These are phyloP conservation scores for Clitarchus hookeri DNA, from an alignment of 2,888 invertebrate genomes.

Conservation along the genomic window DNA sequence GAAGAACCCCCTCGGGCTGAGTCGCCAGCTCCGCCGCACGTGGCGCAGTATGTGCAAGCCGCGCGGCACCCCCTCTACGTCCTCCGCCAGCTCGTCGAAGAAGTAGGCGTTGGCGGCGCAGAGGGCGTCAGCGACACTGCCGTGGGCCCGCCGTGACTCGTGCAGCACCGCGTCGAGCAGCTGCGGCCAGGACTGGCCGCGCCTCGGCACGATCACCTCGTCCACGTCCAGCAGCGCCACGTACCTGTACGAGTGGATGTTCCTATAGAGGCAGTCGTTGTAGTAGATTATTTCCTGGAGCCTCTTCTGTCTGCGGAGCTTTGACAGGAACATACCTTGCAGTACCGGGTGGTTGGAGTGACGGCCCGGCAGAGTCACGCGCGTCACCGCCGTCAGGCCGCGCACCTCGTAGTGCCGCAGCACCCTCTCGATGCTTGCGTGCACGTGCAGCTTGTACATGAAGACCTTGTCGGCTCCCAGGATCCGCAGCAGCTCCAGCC, in stretches of 20 bases:
- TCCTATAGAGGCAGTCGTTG: slow-evolving; percentile 78
- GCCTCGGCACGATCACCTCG: slow-evolving; percentile 71
- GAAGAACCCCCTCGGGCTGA: neutral
- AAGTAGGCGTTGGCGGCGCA: neutral
- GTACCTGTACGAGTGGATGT: slow-evolving; percentile 56
- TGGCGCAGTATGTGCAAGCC: neutral
- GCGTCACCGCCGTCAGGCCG: slow-evolving; percentile 72
- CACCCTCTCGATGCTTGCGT: neutral
- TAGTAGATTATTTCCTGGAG: slow-evolving; percentile 73
- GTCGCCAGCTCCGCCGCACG: neutral
- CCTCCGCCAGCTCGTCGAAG: neutral
- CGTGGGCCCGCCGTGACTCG: slow-evolving; percentile 42
- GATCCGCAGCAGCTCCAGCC: neutral
- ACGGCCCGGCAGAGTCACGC: slow-evolving; percentile 60
- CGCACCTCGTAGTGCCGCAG: slow-evolving; percentile 61
- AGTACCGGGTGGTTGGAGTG: slow-evolving; percentile 54
- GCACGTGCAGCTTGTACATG: neutral
- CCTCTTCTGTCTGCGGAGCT: slow-evolving; percentile 68
- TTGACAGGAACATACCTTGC: slow-evolving; percentile 53
- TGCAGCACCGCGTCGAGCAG: slow-evolving; percentile 56
- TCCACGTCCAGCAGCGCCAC: slow-evolving; percentile 73
- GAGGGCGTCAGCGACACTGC: neutral
- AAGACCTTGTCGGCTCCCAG: slow-evolving; percentile 4
- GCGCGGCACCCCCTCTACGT: neutral
- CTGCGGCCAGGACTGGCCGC: slow-evolving; percentile 62